A percentile compares a stretch with the other conserved stretches of the same genome.
phyloP scores from a whole-genome alignment of 2,888 invertebrate species.

The Nipponacmea schrenckii region DNA sequence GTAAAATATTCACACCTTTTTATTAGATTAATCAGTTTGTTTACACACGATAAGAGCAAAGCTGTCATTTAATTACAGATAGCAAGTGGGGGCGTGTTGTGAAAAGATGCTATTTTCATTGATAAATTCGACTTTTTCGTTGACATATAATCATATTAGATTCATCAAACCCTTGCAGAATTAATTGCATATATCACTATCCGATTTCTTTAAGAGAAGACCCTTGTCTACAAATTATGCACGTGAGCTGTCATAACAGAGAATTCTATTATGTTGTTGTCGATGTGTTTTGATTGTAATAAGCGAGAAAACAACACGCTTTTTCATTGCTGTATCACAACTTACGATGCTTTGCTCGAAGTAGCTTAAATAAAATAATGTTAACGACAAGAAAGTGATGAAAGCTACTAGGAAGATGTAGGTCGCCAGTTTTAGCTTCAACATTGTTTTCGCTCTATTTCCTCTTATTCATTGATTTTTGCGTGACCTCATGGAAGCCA shows the following conservation, averaged over 20 bases:
- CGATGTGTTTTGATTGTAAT: neutral
- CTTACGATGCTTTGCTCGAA: too few species aligned
- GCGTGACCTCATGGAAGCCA: conserved; percentile 7
- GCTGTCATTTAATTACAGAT: conserved; percentile 4
- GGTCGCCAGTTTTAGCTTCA: neutral
- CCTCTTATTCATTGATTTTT: conserved; percentile 8
- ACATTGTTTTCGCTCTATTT: conserved; percentile 9
- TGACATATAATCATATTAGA: too few species aligned
- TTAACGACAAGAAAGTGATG: neutral
- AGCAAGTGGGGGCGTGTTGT: conserved; percentile 3
- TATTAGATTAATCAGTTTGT: too few species aligned
- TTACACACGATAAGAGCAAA: neutral
- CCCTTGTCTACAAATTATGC: too few species aligned
- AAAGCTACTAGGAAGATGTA: neutral
- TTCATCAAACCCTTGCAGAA: too few species aligned
- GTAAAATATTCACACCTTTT: too few species aligned
- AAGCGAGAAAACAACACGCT: neutral
- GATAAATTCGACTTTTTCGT: too few species aligned
- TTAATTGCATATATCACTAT: too few species aligned
- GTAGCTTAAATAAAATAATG: too few species aligned
- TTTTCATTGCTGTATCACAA: too few species aligned
- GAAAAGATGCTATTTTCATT: neutral
- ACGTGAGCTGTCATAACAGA: neutral
- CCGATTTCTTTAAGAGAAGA: too few species aligned
- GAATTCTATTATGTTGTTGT: neutral